Evolutionary conservation across 2,888 invertebrate genomes (phyloP), one percentile per base, ranked within the genome.

Genomic region (Cerastoderma edule): DNA sequence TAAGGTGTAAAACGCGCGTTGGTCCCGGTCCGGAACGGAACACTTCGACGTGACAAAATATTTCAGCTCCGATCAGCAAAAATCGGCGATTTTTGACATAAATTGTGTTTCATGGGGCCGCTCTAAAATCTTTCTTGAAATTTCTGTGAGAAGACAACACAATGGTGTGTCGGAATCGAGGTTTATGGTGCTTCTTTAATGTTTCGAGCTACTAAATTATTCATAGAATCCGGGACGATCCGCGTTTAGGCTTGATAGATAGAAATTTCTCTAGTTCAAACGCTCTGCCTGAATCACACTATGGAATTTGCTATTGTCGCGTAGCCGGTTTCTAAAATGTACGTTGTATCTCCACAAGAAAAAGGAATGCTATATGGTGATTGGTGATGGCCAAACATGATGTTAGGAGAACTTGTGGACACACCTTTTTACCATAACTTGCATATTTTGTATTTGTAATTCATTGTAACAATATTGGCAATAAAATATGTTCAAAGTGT

Each of bases 111-210:
- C 68, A 74, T 74, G 65, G 24, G 27, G 50, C 3, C 32, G 54
- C 54, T 54, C 68, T 74, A 74, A 74, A 74, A 74, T 74, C 68
- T 54, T 65, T 60, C 67, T 67, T 68, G 60, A 68, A 60, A 65
- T 74, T 74, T 65, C 33, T 30, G 56, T 65, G 68, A 56, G 44
- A 54, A 44, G 16, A 30, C 67, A 48, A 74, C 48, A 69, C 53
- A 68, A 56, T 72, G 56, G 30, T 27, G 64, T 56, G 76, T 67
- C 56, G 65, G 72, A 67, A 56, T 50, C 57, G 67, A 72, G 39
- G 54, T 76, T 72, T 76, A 72, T 66, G 64, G 57, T 56, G 35
- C 57, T 50, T 72, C 71, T 65, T 46, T 76, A 72, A 76, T 76
- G 67, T 60, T 48, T 72, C 56, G 30, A 60, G 60, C 60, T 60